phyloP scores from a whole-genome alignment of 2,113 vertebrate genomes.

The Nothoprocta perdicaria region DNA sequence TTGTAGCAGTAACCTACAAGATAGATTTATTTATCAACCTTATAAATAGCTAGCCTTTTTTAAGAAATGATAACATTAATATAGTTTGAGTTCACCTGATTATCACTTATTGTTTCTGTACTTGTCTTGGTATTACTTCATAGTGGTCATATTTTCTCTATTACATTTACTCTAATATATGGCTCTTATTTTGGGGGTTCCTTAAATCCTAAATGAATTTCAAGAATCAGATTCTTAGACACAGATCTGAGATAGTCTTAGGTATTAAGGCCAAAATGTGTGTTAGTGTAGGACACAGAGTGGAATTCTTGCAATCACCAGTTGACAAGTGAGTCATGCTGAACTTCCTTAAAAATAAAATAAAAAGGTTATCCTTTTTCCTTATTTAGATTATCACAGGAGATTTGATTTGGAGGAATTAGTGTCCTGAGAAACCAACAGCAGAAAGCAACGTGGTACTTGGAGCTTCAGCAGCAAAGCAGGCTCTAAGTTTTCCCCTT shows the following conservation, averaged over 20 bases:
- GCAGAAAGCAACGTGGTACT: no score
- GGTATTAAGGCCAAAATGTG: background rate
- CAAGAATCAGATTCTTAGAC: background rate
- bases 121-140: background rate
- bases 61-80: background rate
- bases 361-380: background rate
- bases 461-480: no score
- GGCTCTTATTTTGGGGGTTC: background rate
- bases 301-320: background rate
- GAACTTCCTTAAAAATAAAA: background rate
- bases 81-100: background rate
- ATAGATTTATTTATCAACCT: background rate
- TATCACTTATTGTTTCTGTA: background rate
- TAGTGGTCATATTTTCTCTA: background rate
- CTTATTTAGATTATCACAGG: background rate
- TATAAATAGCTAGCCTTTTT: background rate
- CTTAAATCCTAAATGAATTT: background rate
- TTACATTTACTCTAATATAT: background rate
- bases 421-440: background rate
- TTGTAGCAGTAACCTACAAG: background rate
- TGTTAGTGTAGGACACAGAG: background rate
- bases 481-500: background rate
- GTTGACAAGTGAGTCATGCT: background rate
- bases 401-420: background rate
- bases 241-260: background rate